These are phyloP conservation scores for Apus apus DNA, from an alignment of 2,113 vertebrate genomes.

Conservation along the genomic window DNA sequence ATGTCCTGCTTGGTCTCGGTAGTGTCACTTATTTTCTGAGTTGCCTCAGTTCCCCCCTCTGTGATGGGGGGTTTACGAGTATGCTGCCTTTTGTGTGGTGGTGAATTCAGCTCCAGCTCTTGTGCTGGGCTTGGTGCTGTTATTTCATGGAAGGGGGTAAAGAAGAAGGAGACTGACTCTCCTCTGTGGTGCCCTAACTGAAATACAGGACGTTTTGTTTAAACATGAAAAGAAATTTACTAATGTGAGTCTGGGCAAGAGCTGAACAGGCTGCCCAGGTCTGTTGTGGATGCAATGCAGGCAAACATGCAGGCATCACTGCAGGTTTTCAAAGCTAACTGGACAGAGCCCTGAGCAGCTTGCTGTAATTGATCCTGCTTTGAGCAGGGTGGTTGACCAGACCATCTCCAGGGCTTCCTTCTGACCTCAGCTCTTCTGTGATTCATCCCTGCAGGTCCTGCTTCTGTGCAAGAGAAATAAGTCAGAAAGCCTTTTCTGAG, in stretches of 20 bases:
- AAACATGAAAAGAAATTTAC: not conserved
- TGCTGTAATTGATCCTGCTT: not conserved
- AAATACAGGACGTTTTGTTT: not conserved
- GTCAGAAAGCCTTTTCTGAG: not conserved
- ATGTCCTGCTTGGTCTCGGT: not conserved
- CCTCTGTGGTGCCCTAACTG: not conserved
- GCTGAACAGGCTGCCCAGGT: not conserved
- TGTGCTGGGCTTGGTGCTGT: not conserved
- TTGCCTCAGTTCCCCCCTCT: not conserved
- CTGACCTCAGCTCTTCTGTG: not conserved
- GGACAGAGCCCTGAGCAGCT: not conserved
- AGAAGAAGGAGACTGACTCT: not conserved
- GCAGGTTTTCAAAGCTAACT: not conserved
- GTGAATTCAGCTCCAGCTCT: not conserved
- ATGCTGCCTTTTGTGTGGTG: fast-evolving
- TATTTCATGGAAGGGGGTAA: not conserved
- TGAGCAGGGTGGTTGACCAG: not conserved
- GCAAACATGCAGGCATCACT: not conserved
- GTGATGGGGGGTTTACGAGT: not conserved
- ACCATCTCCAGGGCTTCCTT: not conserved
- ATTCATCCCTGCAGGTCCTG: not conserved
- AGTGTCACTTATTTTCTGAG: not conserved
- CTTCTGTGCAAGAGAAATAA: not conserved
- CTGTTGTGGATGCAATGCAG: fast-evolving
- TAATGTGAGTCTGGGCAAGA: too few species aligned